Evolutionary conservation across 2,888 invertebrate genomes (phyloP).

Genomic region (Dynastes tityus): DNA sequence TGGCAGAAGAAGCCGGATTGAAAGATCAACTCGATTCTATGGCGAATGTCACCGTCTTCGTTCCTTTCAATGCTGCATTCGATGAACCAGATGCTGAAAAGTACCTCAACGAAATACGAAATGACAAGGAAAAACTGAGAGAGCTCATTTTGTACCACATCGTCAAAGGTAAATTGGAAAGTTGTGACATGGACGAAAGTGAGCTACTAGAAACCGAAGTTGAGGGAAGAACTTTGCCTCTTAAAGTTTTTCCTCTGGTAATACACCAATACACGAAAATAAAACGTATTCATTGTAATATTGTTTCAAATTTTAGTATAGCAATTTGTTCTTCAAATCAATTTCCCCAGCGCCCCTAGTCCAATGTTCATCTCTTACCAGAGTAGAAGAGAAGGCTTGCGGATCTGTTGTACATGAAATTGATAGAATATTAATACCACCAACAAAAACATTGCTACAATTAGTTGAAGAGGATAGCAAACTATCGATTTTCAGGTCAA

Average conservation of each 20-base stretch:
- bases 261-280: neutral
- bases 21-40: slow-evolving; percentile 74
- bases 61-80: slow-evolving; percentile 78
- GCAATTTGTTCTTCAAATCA: slow-evolving; percentile 42
- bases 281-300: neutral
- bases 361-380: slow-evolving; percentile 78
- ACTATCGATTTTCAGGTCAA: slow-evolving; percentile 69
- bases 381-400: slow-evolving; percentile 78
- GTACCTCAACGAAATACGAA: slow-evolving; percentile 66
- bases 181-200: slow-evolving; percentile 74
- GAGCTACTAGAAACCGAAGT: slow-evolving; percentile 71
- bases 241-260: slow-evolving; percentile 77
- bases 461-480: slow-evolving; percentile 69
- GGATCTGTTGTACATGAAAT: slow-evolving; percentile 80
- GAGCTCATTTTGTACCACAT: slow-evolving; percentile 79
- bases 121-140: slow-evolving; percentile 71
- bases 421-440: slow-evolving; percentile 74
- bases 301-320: slow-evolving; percentile 35
- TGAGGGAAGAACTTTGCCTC: slow-evolving; percentile 71
- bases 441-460: slow-evolving; percentile 71
- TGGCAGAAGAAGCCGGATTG: slow-evolving; percentile 74
- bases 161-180: slow-evolving; percentile 73
- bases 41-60: slow-evolving; percentile 77
- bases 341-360: slow-evolving; percentile 70
- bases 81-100: slow-evolving; percentile 69